These are phyloP conservation scores for Heliothis virescens DNA, from an alignment of 1,140 invertebrate species.

Conservation along the genomic window DNA sequence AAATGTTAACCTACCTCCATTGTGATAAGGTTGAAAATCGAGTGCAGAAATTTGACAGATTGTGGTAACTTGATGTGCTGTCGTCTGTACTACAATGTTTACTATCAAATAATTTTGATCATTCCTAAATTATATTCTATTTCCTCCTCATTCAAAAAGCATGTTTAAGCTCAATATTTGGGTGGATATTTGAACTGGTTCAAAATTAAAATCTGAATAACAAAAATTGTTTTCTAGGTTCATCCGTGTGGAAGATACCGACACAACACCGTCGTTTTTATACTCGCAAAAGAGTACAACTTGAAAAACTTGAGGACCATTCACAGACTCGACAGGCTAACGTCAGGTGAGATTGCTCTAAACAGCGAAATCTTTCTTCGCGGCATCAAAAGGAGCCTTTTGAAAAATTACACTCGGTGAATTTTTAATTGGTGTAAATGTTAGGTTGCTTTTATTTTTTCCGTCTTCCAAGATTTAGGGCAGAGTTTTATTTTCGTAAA, in stretches of 20 bases:
- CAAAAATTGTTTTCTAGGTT: constrained; percentile 87
- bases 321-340: constrained; percentile 96
- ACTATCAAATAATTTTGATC: neutral
- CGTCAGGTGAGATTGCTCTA: constrained; percentile 89
- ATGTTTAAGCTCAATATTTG: constrained; percentile 2
- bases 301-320: constrained; percentile 97
- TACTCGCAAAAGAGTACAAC: constrained; percentile 98
- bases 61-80: no score
- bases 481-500: neutral
- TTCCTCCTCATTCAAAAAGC: constrained; percentile 14
- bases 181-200: neutral
- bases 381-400: constrained; percentile 18
- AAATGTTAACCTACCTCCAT: no score
- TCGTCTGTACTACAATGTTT: neutral
- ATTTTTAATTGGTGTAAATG: constrained; percentile 34
- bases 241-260: constrained; percentile 98
- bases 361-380: constrained; percentile 18
- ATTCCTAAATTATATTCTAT: no score
- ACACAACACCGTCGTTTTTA: constrained; percentile 98
- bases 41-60: no score
- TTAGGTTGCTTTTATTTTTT: constrained; percentile 8
- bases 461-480: neutral
- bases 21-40: no score
- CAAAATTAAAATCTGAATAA: constrained; percentile 28
- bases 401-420: constrained; percentile 24